Base-by-base conservation (phyloP, 1,140 invertebrate genomes). In the Drosophila subobscura region DNA sequence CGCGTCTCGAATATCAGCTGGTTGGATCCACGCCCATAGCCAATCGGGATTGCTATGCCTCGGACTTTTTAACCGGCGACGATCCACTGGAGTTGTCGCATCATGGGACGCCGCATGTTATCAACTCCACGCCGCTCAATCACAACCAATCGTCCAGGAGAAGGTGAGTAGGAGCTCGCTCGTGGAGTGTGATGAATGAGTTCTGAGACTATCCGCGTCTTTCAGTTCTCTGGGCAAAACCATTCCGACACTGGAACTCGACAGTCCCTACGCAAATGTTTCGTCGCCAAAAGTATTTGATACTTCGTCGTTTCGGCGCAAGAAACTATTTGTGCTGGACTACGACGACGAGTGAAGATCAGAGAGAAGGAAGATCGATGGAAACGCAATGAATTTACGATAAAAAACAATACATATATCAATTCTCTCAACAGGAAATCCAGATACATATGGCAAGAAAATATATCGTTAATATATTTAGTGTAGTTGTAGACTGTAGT, bases 71-170 rank as follows among this genome's bases (percentile, higher is more conserved):
- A 8, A 56, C 57, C 7, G 66, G 65, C 12, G 84, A 77, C 3
- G 80, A 85, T 29, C 57, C 51, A 8, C 29, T 91, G 3, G 77
- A 90, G 8, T 51, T 91, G 8, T 80, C 71, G 5, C 57, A 84
- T n/a, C 70, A 77, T n/a, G 72, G 65, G n/a, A 74, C 77, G 5
- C 79, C 90, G 3, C 56, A 46, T 6, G 61, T 86, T n/a, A 77
- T 88, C 1, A 91, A 90, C 46, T 91, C 86, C 16, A 91, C 90
- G 1, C 91, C 91, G 1, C 44, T 91, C 0, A 86, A 86, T 57
- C 83, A 73, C 23, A 74, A 80, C 41, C 81, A 77, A 7, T 14
- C 68, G 12, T 20, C 41, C 14, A 64, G 60, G 42, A 67, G 47
- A 49, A 58, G 65, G 72, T 57, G 5, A 44, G 45, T 74, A 22